phyloP scores from a whole-genome alignment of 2,113 vertebrate species.

The Etheostoma cragini region DNA sequence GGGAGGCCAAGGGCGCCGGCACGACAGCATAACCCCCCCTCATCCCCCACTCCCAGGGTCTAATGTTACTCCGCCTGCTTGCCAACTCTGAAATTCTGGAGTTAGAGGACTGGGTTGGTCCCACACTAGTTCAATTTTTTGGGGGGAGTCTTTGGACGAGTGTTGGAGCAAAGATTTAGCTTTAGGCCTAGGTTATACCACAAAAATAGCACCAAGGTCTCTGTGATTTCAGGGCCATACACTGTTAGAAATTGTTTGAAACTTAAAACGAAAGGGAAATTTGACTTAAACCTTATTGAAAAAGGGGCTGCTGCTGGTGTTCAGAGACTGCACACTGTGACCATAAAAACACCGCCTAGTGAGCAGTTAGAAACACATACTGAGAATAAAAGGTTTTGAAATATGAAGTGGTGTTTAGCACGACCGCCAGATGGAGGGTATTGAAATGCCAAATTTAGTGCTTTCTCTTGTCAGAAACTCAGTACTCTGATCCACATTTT shows the following conservation, averaged over 20 bases:
- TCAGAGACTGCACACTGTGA: conserved; percentile 28
- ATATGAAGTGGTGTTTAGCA: conserved; percentile 39
- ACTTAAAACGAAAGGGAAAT: conserved; percentile 45
- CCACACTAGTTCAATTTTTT: conserved; percentile 57
- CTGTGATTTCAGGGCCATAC: conserved; percentile 26
- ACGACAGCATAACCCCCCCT: conserved; percentile 77
- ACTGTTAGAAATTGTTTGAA: conserved; percentile 56
- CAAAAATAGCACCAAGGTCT: conserved; percentile 59
- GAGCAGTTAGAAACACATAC: conserved; percentile 45
- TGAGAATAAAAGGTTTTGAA: conserved; percentile 37
- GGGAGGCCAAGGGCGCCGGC: conserved; percentile 84
- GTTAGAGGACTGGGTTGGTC: conserved; percentile 56
- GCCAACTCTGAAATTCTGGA: conserved; percentile 71
- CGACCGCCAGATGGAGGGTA: conserved; percentile 45
- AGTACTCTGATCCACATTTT: conserved; percentile 45
- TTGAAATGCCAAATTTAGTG: conserved; percentile 28
- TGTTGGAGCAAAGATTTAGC: conserved; percentile 50
- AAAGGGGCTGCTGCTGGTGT: conserved; percentile 29
- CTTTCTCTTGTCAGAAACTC: conserved; percentile 46
- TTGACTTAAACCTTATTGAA: conserved; percentile 33
- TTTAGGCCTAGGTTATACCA: conserved; percentile 46
- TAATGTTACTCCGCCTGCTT: conserved; percentile 81
- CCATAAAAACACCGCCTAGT: conserved; percentile 41
- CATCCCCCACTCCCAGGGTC: conserved; percentile 63
- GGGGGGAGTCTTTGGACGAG: conserved; percentile 44